phyloP scores from a whole-genome alignment of 1,140 invertebrate genomes.

The Drosophila arawakana region DNA sequence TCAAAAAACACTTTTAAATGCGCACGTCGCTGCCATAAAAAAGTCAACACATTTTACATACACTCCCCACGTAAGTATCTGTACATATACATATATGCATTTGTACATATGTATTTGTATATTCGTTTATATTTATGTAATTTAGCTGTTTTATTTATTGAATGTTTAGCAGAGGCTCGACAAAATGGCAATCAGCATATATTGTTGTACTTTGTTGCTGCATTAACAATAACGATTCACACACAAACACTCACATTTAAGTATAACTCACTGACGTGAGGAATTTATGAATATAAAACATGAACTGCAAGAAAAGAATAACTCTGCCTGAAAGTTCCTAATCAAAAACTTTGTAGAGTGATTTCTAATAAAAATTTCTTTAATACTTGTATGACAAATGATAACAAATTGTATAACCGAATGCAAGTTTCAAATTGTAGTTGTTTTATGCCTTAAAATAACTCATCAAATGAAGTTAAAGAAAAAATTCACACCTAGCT shows the following conservation, averaged over 20 bases:
- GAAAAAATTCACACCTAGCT: no score
- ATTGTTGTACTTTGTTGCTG: constrained; percentile 35
- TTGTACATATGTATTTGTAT: neutral
- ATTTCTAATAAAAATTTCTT: neutral
- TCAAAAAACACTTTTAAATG: constrained; percentile 73
- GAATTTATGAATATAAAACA: constrained; percentile 12
- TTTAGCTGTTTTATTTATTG: constrained; percentile 77
- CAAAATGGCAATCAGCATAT: constrained; percentile 46
- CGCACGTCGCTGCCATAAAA: constrained; percentile 76
- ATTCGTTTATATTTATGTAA: constrained; percentile 52
- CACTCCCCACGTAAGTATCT: constrained; percentile 4
- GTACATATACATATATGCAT: neutral
- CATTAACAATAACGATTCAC: neutral
- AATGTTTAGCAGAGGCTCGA: constrained; percentile 50
- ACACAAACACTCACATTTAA: neutral
- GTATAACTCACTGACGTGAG: constrained; percentile 49
- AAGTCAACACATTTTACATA: constrained; percentile 71
- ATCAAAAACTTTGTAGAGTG: neutral
- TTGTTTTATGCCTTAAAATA: neutral
- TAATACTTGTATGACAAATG: neutral
- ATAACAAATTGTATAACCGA: neutral
- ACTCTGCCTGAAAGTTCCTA: neutral
- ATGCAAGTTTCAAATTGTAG: neutral
- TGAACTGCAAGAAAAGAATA: neutral
- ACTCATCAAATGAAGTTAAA: neutral